A percentile compares a stretch with the other conserved stretches of the same genome.
Evolutionary conservation across 1,140 invertebrate species (phyloP).

Genomic region (Pentalonia nigronervosa): DNA sequence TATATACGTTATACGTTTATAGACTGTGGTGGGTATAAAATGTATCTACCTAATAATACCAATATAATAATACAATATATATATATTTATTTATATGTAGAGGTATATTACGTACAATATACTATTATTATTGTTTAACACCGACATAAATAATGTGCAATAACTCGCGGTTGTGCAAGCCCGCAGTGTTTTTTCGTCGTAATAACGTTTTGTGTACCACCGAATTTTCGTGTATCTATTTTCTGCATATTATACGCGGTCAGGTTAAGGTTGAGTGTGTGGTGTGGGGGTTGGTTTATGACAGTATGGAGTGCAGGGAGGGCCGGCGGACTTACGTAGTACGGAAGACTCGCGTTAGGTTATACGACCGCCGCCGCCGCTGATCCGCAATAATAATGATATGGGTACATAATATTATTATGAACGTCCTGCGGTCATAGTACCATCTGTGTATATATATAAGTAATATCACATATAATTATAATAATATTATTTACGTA

Average conservation of each 20-base stretch:
- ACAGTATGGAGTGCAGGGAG: not conserved
- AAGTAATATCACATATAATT: not conserved
- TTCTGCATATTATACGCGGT: not conserved
- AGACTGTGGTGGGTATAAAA: not conserved
- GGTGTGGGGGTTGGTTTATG: not conserved
- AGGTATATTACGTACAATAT: not conserved
- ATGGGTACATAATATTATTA: not conserved
- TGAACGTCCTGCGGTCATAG: not conserved
- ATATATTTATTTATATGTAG: not conserved
- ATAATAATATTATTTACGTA: not conserved
- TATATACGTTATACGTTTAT: not conserved
- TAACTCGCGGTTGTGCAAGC: not conserved
- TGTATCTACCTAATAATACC: not conserved
- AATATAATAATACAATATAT: not conserved
- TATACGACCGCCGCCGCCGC: not conserved
- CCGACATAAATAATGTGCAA: not conserved
- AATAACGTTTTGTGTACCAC: not conserved
- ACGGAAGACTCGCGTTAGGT: not conserved
- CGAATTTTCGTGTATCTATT: not conserved
- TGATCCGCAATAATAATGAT: conserved; percentile 1
- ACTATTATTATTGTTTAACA: not conserved
- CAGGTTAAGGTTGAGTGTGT: not conserved
- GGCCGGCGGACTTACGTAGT: not conserved
- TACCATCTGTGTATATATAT: not conserved
- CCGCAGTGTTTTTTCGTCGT: not conserved